Conservation (phyloP, 2,797 vertebrate genomes). For the Xerus rutilus region DNA sequence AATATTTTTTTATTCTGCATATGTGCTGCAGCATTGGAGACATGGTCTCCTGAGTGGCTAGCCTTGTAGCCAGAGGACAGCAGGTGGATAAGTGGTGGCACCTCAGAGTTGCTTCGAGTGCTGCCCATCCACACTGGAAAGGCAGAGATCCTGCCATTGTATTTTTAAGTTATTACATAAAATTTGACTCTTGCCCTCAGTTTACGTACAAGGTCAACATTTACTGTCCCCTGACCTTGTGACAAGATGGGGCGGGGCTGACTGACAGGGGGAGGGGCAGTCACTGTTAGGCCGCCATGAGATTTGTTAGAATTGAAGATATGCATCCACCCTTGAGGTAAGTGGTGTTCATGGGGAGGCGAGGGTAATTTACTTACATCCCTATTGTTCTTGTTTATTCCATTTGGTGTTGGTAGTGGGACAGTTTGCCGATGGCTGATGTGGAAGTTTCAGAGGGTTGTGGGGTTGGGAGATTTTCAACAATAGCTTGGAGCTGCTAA, state of each 20-base stretch:
- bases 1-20: too few species aligned
- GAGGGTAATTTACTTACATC: fast-evolving
- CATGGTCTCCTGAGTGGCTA: fast-evolving
- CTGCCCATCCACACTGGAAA: not conserved
- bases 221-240: not conserved
- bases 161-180: not conserved
- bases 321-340: fast-evolving
- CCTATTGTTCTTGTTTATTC: not conserved
- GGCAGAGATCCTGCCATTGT: fast-evolving
- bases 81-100: not conserved
- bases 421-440: too few species aligned
- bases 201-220: not conserved
- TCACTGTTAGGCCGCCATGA: not conserved
- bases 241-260: fast-evolving
- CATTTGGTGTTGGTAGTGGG: fast-evolving
- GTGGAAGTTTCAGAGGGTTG: fast-evolving
- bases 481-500: not conserved
- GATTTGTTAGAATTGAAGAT: not conserved
- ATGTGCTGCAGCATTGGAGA: too few species aligned
- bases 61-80: fast-evolving
- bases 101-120: not conserved
- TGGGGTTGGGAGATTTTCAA: not conserved
- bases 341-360: not conserved
- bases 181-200: not conserved
- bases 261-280: not conserved